A percentile compares a stretch with the other conserved stretches of the same genome.
phyloP scores from a whole-genome alignment of 2,888 invertebrate species.

The Linhomoeus sp. region DNA sequence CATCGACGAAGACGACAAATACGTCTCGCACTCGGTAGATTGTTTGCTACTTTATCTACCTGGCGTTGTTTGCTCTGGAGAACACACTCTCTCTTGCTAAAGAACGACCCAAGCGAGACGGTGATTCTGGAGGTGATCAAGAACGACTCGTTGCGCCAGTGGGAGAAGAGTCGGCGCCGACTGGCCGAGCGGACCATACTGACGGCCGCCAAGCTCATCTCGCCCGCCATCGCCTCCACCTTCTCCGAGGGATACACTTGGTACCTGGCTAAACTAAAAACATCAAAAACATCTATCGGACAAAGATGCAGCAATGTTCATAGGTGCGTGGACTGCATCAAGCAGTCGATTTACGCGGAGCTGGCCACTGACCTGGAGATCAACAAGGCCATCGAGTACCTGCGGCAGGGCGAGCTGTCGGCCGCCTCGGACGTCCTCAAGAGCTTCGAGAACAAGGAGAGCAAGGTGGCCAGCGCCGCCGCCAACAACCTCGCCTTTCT shows the following conservation, averaged over 20 bases:
- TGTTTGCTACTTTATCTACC: no score
- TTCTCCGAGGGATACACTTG: constrained; percentile 38
- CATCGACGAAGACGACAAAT: constrained; percentile 52
- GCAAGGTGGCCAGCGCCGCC: constrained; percentile 60
- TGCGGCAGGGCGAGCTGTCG: constrained; percentile 55
- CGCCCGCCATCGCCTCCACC: constrained; percentile 51
- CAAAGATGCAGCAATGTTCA: constrained; percentile 17
- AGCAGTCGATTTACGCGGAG: constrained; percentile 58
- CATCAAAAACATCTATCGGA: neutral
- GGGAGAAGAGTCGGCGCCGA: constrained; percentile 36
- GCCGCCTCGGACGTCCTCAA: constrained; percentile 59
- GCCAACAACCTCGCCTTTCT: constrained; percentile 66
- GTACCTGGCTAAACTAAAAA: constrained; percentile 31
- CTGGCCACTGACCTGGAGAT: constrained; percentile 71
- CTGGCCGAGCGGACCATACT: constrained; percentile 62
- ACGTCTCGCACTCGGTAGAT: constrained; percentile 23
- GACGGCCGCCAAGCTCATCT: constrained; percentile 67
- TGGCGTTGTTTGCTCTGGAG: no score
- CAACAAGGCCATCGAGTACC: constrained; percentile 63
- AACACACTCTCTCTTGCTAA: no score
- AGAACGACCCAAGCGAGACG: constrained; percentile 41
- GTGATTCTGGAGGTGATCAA: constrained; percentile 51
- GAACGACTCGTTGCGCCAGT: constrained; percentile 51
- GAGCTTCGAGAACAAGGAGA: constrained; percentile 54
- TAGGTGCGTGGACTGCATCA: constrained; percentile 85